Conservation (phyloP, 2,888 invertebrate genomes). For the Gibbula magus region DNA sequence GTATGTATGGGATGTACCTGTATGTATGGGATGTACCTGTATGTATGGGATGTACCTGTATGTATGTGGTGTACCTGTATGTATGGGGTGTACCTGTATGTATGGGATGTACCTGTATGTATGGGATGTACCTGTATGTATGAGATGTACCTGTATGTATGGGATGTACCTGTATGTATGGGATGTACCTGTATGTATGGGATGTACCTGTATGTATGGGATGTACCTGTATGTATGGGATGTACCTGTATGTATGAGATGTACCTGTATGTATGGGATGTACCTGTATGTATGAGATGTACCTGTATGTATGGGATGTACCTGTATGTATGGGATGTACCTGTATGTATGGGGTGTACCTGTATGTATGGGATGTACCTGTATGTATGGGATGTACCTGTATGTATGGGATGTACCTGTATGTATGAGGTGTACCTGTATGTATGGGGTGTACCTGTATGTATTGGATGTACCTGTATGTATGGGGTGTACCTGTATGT, state of each 20-base stretch:
- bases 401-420: conserved; percentile 79
- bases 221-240: conserved; percentile 76
- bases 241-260: conserved; percentile 86
- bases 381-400: conserved; percentile 86
- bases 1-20: conserved; percentile 77
- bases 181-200: conserved; percentile 83
- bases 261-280: conserved; percentile 95
- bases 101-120: conserved; percentile 82
- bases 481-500: too few species aligned
- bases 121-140: conserved; percentile 81
- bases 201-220: too few species aligned
- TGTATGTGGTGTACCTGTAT: conserved; percentile 80
- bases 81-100: too few species aligned
- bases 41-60: conserved; percentile 85
- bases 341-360: conserved; percentile 76
- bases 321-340: conserved; percentile 90
- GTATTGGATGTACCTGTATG: conserved; percentile 80
- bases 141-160: too few species aligned
- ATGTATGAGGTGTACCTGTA: too few species aligned
- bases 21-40: too few species aligned
- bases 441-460: conserved; percentile 84
- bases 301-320: too few species aligned
- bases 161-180: conserved; percentile 79
- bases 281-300: conserved; percentile 48
- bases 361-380: too few species aligned